Conservation (phyloP, 2,797 vertebrate species). For the Aulostomus chinensis region DNA sequence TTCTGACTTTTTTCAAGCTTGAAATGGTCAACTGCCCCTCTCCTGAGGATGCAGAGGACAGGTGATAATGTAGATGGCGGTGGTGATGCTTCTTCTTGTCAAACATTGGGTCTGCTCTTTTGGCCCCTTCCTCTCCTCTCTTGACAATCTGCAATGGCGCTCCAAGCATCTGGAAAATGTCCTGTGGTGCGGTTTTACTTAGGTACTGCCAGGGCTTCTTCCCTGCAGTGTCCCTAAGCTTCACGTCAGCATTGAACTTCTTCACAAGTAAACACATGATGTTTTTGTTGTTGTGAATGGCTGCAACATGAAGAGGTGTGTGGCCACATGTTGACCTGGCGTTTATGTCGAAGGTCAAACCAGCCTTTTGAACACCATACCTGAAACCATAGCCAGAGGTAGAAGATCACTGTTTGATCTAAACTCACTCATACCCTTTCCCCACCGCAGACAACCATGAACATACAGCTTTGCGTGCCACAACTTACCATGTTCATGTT, state of each 20-base stretch:
- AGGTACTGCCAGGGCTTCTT: constrained; percentile 93
- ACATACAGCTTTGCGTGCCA: too few species aligned
- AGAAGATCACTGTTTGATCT: too few species aligned
- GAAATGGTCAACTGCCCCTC: constrained; percentile 17
- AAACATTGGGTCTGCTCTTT: background rate
- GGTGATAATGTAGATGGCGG: constrained; percentile 11
- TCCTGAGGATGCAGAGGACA: constrained; percentile 24
- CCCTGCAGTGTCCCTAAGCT: constrained; percentile 85
- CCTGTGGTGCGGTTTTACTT: constrained; percentile 57
- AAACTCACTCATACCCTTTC: too few species aligned
- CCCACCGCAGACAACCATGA: too few species aligned
- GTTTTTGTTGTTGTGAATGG: constrained; percentile 86
- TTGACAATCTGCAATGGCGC: constrained; percentile 64
- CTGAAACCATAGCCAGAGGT: constrained; percentile 31
- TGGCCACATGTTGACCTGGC: constrained; percentile 85
- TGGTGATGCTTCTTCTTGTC: background rate
- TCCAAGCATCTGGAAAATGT: constrained; percentile 85
- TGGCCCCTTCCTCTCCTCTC: background rate
- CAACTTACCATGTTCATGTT: too few species aligned
- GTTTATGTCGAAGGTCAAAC: constrained; percentile 82
- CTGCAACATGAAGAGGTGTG: constrained; percentile 91
- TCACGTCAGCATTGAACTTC: constrained; percentile 81
- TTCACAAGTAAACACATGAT: constrained; percentile 87
- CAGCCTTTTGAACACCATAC: constrained; percentile 72
- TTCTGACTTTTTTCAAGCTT: constrained; percentile 54